A percentile compares a stretch with the other conserved stretches of the same genome.
Conservation (phyloP, 1,140 invertebrate species). For the Drosophila mayri region DNA sequence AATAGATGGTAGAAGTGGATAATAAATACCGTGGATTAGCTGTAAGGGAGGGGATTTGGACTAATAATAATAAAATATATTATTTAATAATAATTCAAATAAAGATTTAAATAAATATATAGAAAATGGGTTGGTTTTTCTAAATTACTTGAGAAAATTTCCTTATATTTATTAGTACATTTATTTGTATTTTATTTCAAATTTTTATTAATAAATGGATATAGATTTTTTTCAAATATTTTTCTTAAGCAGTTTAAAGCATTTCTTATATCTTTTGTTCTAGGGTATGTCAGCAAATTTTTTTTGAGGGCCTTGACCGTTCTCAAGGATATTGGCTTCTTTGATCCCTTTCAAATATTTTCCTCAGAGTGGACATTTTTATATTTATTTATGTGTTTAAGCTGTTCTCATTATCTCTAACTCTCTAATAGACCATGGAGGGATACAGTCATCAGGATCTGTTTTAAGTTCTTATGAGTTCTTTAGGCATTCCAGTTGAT, state of each 20-base stretch:
- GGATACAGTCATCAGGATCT: not conserved
- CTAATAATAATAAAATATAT: not conserved
- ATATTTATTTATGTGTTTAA: conserved; percentile 31
- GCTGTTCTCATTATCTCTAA: conserved; percentile 25
- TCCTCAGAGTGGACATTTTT: not conserved
- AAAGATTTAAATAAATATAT: too few relatives aligned
- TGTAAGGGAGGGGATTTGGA: too few relatives aligned
- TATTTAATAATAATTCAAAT: not conserved
- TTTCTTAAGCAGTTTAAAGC: not conserved
- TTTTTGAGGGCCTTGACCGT: conserved; percentile 43
- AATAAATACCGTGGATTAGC: conserved; percentile 23
- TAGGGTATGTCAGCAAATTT: conserved; percentile 17
- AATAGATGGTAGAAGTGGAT: too few relatives aligned
- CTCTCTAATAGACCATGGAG: not conserved
- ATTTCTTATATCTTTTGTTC: not conserved
- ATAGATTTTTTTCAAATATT: not conserved
- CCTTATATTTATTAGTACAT: not conserved
- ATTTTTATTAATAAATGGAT: too few relatives aligned
- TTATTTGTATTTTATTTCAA: too few relatives aligned
- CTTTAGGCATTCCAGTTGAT: not conserved
- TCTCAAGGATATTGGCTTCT: conserved; percentile 39
- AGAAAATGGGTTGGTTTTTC: not conserved
- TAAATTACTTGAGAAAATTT: not conserved
- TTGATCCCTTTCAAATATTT: conserved; percentile 3
- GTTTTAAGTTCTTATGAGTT: not conserved